Conservation (phyloP, 2,888 invertebrate genomes). For the Pristionchus japonicus region DNA sequence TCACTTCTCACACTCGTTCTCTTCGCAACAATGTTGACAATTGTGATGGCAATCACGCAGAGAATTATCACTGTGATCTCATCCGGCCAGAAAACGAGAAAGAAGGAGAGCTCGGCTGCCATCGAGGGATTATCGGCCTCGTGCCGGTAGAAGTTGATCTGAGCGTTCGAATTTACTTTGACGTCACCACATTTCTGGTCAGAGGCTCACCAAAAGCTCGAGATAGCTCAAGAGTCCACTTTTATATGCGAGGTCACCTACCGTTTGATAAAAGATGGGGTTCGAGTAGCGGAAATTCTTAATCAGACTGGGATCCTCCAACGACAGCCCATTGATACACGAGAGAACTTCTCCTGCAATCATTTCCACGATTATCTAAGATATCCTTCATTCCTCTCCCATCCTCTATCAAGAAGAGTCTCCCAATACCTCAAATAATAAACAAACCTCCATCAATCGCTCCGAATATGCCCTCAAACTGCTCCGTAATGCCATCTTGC, state of each 20-base stretch:
- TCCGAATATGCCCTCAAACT: background rate
- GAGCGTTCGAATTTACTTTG: no score
- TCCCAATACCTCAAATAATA: no score
- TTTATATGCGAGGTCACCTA: no score
- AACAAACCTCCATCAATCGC: background rate
- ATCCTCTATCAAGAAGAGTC: no score
- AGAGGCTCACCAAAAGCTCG: no score
- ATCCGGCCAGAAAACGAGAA: background rate
- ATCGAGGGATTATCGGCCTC: background rate
- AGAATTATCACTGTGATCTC: background rate
- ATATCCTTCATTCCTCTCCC: no score
- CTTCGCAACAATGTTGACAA: background rate
- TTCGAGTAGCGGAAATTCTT: constrained; percentile 35
- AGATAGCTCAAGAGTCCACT: no score
- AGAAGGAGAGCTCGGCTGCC: constrained; percentile 19
- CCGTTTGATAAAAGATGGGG: constrained; percentile 26
- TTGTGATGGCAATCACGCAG: background rate
- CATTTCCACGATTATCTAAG: no score
- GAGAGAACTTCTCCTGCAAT: constrained; percentile 3
- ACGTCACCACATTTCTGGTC: no score
- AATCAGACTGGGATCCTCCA: background rate
- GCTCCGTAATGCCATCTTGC: background rate
- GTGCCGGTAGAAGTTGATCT: constrained; percentile 24
- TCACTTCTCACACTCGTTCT: background rate
- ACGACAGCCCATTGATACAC: constrained; percentile 28